A percentile compares a stretch with the other conserved stretches of the same genome.
phyloP scores from a whole-genome alignment of 2,888 invertebrate genomes.

The Choristoneura rosaceana region DNA sequence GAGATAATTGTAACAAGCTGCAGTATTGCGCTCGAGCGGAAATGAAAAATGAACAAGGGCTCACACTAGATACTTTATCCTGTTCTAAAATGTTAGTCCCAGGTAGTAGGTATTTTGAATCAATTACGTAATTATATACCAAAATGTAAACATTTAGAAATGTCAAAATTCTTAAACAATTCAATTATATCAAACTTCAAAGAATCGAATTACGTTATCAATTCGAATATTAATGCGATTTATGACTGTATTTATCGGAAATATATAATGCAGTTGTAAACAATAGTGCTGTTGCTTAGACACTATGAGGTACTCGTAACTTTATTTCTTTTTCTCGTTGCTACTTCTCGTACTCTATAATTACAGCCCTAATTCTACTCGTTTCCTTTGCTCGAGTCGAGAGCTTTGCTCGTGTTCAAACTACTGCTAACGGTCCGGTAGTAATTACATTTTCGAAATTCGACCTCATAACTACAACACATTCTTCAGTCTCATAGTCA shows the following conservation, averaged over 20 bases:
- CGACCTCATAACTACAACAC: conserved; percentile 47
- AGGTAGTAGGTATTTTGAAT: background rate
- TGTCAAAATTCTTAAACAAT: background rate
- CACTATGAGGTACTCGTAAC: conserved; percentile 47
- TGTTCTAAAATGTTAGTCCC: background rate
- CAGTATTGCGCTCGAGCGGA: conserved; percentile 20
- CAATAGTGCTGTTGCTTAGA: conserved; percentile 52
- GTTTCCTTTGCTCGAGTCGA: conserved; percentile 34
- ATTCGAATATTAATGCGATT: conserved; percentile 43
- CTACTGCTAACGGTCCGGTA: conserved; percentile 45
- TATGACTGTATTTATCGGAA: conserved; percentile 49
- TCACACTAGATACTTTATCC: background rate
- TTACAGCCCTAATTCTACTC: conserved; percentile 45
- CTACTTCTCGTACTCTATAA: conserved; percentile 43
- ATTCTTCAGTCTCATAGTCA: background rate
- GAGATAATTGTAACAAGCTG: conserved; percentile 19
- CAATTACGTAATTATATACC: background rate
- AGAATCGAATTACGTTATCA: conserved; percentile 44
- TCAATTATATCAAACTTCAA: conserved; percentile 3
- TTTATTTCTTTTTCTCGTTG: conserved; percentile 46
- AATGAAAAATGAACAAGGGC: background rate
- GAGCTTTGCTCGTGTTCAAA: conserved; percentile 43
- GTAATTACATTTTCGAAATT: conserved; percentile 48
- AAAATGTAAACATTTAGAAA: background rate
- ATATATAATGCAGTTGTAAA: conserved; percentile 51